Evolutionary conservation across 2,797 vertebrate species (phyloP), one percentile per base, ranked within the genome.

Genomic region (Microctenopoma stevenorrisi): DNA sequence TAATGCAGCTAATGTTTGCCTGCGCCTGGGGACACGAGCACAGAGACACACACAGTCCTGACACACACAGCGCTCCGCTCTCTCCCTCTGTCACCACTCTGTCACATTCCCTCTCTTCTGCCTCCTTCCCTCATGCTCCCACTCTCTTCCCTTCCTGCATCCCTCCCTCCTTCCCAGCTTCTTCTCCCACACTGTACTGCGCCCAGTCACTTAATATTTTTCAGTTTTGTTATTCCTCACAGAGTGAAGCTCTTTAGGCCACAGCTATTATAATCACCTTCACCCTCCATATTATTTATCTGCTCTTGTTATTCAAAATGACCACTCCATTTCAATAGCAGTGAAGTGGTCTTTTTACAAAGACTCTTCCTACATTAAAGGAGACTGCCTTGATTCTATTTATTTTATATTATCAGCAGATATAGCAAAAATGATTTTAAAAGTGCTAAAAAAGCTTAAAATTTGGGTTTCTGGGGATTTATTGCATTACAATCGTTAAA

Each of bases 1-100:
- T 90, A 90, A 92, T 94, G 88, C 91, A 94, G 92, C 90, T 91
- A 92, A 91, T 86, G 88, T 92, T 92, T 93, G 91, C 86, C 90
- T 94, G 92, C 84, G 94, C 93, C 93, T 89, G 88, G 89, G 92
- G 88, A 86, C 52, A 93, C 79, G 38, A 91, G 84, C 89, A 87
- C 83, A 86, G 81, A 88, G 83, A 90, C 86, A 83, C 89, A 91
- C 88, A 87, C 84, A 85, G 86, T 87, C 83, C 82, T 92, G 86
- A 91, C 88, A 90, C 88, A 91, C 86, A 90, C 81, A 82, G 76
- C 63, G 84, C 88, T 87, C 85, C 63, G 58, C 86, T 91, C 87
- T 89, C 86, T 86, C 89, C 82, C 88, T 93, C 91, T 90, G 89
- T 93, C 93, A 93, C 90, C 89, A 91, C 90, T 92, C 91, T 94